Conservation (phyloP, 2,113 vertebrate species). For the Chloropsis hardwickii region DNA sequence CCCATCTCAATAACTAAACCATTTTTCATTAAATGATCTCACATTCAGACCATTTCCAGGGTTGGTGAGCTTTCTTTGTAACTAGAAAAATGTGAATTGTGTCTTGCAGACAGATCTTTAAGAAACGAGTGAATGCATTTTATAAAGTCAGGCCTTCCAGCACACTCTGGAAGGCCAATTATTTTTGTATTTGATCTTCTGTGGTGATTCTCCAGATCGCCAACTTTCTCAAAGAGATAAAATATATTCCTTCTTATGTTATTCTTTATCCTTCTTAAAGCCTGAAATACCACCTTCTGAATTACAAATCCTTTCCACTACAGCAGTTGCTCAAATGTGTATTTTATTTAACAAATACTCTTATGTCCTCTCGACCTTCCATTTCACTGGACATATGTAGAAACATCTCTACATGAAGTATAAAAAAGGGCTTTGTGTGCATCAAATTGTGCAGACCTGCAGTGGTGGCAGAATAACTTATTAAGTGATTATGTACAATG, state of each 20-base stretch:
- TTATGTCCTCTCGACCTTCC: not conserved
- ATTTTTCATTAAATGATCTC: not conserved
- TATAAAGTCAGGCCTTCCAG: not conserved
- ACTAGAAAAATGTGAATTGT: not conserved
- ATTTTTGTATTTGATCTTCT: constrained; percentile 2
- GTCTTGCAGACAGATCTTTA: not conserved
- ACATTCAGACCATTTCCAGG: not conserved
- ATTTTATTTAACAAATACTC: not conserved
- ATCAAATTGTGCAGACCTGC: not conserved
- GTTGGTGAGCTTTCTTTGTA: not conserved
- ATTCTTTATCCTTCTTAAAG: constrained; percentile 21
- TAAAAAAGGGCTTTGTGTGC: not conserved
- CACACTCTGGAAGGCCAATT: constrained; percentile 11
- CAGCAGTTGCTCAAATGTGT: not conserved
- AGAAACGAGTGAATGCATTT: not conserved
- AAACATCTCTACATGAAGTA: not conserved
- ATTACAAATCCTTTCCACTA: not conserved
- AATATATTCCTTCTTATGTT: not conserved
- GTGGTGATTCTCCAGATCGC: not conserved
- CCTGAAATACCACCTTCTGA: not conserved
- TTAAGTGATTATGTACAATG: not conserved
- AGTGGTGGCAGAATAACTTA: not conserved
- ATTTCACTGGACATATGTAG: not conserved
- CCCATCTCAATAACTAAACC: not conserved
- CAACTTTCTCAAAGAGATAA: not conserved